Evolutionary conservation across 2,113 vertebrate species (phyloP).

Genomic region (Cheirogaleus medius): DNA sequence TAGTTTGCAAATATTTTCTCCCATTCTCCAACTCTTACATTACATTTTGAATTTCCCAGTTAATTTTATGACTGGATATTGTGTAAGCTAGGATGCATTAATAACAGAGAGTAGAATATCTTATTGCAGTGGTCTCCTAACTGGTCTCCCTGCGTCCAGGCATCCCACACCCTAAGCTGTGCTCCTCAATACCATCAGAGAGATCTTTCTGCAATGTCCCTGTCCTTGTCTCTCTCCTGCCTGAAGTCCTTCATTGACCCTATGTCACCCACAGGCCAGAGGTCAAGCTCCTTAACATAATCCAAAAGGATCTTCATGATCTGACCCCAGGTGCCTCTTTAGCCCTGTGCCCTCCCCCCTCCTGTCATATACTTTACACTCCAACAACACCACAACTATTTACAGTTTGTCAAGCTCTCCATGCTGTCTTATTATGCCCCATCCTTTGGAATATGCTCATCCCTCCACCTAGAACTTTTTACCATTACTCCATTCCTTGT

Average conservation of each 20-base stretch:
- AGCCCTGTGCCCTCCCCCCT: fast-evolving
- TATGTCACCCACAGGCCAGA: not conserved
- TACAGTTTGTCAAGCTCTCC: not conserved
- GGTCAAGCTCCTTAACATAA: not conserved
- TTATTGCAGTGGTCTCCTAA: not conserved
- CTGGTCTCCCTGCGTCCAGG: not conserved
- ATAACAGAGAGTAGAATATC: not conserved
- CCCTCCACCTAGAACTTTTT: not conserved
- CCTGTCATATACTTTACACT: not conserved
- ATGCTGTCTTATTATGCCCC: not conserved
- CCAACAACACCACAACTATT: not conserved
- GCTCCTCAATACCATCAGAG: not conserved
- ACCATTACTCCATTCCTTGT: not conserved
- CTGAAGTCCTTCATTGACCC: not conserved
- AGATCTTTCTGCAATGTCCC: not conserved
- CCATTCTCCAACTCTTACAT: not conserved
- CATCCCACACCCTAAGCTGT: not conserved
- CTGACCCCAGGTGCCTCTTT: not conserved
- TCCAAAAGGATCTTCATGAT: not conserved
- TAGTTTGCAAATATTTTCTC: too few relatives aligned
- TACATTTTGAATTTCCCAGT: not conserved
- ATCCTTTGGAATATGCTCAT: not conserved
- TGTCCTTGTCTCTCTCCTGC: not conserved
- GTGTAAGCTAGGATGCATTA: not conserved
- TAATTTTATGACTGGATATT: not conserved